Evolutionary conservation across 2,888 invertebrate genomes (phyloP).

Genomic region (Dicyrtoma fusca): DNA sequence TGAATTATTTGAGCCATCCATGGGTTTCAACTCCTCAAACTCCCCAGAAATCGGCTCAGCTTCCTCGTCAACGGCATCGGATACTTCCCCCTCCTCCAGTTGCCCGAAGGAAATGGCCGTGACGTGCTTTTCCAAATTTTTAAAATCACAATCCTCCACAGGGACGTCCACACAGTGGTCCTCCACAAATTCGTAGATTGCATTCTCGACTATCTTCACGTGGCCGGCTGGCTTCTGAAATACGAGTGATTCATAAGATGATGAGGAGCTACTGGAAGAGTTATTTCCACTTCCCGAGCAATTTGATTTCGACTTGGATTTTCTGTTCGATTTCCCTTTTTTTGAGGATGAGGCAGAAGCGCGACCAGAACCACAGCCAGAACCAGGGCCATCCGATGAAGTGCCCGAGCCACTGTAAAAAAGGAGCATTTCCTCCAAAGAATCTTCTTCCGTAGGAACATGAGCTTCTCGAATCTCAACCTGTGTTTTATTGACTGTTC

Average conservation of each 20-base stretch:
- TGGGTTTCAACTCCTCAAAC: neutral
- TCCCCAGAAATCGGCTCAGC: neutral
- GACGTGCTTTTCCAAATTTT: constrained; percentile 23
- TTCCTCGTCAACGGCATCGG: neutral
- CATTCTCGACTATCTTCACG: constrained; percentile 43
- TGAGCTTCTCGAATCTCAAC: constrained; percentile 9
- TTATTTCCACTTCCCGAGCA: constrained; percentile 4
- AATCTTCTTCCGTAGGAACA: neutral
- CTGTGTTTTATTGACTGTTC: constrained; percentile 28
- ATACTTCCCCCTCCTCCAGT: neutral
- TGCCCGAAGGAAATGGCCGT: constrained; percentile 23
- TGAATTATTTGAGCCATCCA: constrained; percentile 11
- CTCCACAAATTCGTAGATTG: constrained; percentile 21
- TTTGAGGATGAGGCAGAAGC: neutral
- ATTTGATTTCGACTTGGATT: neutral
- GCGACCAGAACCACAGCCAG: neutral
- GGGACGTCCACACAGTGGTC: neutral
- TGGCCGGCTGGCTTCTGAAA: constrained; percentile 33
- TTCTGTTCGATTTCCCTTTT: neutral
- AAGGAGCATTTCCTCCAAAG: neutral
- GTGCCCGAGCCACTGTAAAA: neutral
- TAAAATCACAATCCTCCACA: constrained; percentile 17
- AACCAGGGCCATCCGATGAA: neutral
- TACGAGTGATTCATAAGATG: constrained; percentile 48
- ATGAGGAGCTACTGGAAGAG: constrained; percentile 18